Base-by-base conservation (phyloP, 53 echinoderm and acorn worm species). In the Holothuria leucospilota region DNA sequence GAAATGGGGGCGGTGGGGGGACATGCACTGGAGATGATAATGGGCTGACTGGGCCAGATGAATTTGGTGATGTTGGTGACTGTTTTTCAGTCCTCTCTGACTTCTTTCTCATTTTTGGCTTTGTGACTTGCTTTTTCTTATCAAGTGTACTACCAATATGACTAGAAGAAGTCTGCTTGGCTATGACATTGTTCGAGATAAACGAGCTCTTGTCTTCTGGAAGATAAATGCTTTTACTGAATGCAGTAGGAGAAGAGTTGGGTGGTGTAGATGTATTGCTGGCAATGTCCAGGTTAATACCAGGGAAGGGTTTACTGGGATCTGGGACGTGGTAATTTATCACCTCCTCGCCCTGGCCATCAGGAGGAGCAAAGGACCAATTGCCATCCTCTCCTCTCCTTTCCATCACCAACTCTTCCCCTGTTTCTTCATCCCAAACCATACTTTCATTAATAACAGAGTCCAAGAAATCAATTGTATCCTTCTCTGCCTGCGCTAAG, bases 381-480 rank as follows among this genome's bases (percentile, higher is more conserved):
- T 92, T 92, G 21, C 82, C 51, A 28, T 89, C 92, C 41, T 81
- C 70, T 20, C 41, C 67, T 2, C 51, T 66, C 0, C 49, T 34
- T 46, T 51, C 49, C n/a, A 39, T 16, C 27, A 60, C 56, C 27
- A 46, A n/a, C 53, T 75, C 86, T 40, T 68, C 79, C 10, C 82
- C 84, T 0, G 68, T 82, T 10, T 85, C 88, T 5, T 92, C 92
- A 62, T 90, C 90, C 83, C 90, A 82, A 63, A 85, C 88, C 87
- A 92, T 88, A 52, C 89, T 94, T 78, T 95, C 99, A 71, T 89
- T 89, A 30, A 99, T 92, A 21, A 95, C 88, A 15, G 99, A 93
- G 75, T 99, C 99, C 51, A 99, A 90, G 78, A 99, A 94, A 13
- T 95, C 99, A 68, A 99, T 74, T 20, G 99, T 95, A 42, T 74